Conservation (phyloP, 30 jellyfish, hydroid and myxozoan genomes). For the Cassiopea andromeda region DNA sequence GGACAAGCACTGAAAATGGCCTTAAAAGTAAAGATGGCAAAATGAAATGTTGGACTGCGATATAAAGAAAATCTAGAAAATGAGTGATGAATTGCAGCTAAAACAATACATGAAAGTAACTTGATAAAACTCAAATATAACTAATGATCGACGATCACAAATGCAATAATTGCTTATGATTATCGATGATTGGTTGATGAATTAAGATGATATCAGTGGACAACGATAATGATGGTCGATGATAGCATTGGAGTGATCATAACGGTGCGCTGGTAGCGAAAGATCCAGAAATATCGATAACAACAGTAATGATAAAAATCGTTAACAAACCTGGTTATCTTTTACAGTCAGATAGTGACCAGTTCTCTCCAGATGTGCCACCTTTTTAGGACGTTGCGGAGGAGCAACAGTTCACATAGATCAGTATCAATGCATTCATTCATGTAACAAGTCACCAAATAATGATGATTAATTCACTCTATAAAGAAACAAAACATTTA, state of each 20-base stretch:
- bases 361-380: constrained; percentile 99
- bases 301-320: background rate
- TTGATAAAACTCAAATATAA: no score
- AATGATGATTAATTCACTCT: constrained; percentile 50
- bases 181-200: background rate
- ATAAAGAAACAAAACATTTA: constrained; percentile 71
- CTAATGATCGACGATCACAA: background rate
- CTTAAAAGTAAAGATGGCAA: no score
- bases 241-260: no score
- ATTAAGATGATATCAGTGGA: no score
- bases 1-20: no score
- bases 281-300: no score
- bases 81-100: no score
- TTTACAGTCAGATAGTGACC: constrained; percentile 97
- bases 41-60: no score
- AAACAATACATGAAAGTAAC: no score
- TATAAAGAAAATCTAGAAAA: no score
- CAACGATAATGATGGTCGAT: no score
- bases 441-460: constrained; percentile 74
- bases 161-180: background rate
- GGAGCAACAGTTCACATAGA: constrained; percentile 90
- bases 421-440: constrained; percentile 69
- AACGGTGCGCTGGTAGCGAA: background rate
- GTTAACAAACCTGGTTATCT: constrained; percentile 90
- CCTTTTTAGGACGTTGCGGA: constrained; percentile 84